Evolutionary conservation across 2,113 vertebrate species (phyloP), one percentile per base, ranked within the genome.

Genomic region (Fukomys damarensis): DNA sequence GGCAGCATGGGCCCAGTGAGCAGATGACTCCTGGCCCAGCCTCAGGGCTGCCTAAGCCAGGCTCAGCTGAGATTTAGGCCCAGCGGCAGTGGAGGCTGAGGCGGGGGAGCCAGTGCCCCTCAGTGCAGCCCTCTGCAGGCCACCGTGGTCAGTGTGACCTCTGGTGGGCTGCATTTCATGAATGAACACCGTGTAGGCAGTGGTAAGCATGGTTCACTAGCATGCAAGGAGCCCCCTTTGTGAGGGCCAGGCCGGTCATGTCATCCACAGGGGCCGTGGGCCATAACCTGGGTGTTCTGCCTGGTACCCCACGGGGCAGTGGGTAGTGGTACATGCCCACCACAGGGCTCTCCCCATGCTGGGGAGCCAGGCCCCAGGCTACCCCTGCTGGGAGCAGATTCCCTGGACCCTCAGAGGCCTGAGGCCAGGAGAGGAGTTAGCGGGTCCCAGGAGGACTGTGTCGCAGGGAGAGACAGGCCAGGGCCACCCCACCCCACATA

Each of bases 121-220:
- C 13, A 9, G 65, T 14, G 12, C 28, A 13, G 9, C 26, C 30
- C 11, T 2, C 0, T 35, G 28, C 0, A 0, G 5, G 26, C 8
- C 10, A 2, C 0, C 0, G 49, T 1, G 5, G 8, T n/a, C 61
- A 0, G 7, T 16, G 43, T 43, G 83, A n/a, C 56, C 70, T 0
- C 16, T 2, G 0, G 22, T 2, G 59, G n/a, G 66, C 38, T 32
- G 35, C 3, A 3, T 58, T 35, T 32, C 13, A 17, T 13, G 32
- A 5, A 8, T 56, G 5, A 17, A 11, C 2, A 0, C 10, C 0
- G 10, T 35, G 1, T 3, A 0, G 0, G 46, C 38, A 7, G 35
- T 49, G 0, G n/a, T 41, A 22, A 35, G 38, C 22, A n/a, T 30
- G 0, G 3, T 7, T 2, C 13, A 19, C 38, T 28, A 7, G 14